Percentiles rank a stretch among this genome's conserved stretches.
These are phyloP conservation scores for Misgurnus anguillicaudatus DNA, from an alignment of 2,113 vertebrate species.

Conservation along the genomic window DNA sequence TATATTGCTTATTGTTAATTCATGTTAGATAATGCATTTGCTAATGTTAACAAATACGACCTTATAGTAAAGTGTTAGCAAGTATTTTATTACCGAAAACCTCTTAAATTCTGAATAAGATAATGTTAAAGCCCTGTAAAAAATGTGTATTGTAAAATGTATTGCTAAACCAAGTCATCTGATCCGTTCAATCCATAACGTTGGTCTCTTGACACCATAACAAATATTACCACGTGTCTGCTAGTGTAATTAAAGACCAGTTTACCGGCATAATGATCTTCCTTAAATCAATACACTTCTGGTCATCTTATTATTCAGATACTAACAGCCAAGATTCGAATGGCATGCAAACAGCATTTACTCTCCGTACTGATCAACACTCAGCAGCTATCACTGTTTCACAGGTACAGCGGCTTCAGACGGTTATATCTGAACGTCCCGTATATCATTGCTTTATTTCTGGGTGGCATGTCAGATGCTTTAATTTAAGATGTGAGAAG, in stretches of 20 bases:
- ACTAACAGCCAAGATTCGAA: neutral
- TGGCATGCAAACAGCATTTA: neutral
- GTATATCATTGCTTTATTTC: slow-evolving; percentile 45
- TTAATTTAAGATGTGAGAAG: slow-evolving; percentile 29
- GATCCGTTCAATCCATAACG: neutral
- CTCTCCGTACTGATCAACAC: slow-evolving; percentile 29
- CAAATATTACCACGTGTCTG: neutral
- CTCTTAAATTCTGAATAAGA: too few species aligned
- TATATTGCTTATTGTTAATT: too few species aligned
- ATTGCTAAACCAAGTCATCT: neutral
- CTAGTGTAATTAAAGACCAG: slow-evolving; percentile 1
- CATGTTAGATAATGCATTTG: too few species aligned
- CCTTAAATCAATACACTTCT: neutral
- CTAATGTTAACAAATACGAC: too few species aligned
- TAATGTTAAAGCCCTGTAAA: too few species aligned
- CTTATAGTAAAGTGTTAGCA: too few species aligned
- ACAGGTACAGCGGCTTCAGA: slow-evolving; percentile 40
- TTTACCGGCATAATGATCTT: neutral
- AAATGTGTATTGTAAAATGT: too few species aligned
- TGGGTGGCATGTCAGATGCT: slow-evolving; percentile 14
- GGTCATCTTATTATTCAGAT: neutral
- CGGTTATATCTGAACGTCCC: slow-evolving; percentile 37
- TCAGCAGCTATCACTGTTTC: slow-evolving; percentile 36
- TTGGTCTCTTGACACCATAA: too few species aligned
- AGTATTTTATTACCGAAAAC: too few species aligned